phyloP scores from a whole-genome alignment of 1,140 invertebrate species.

The Drosophila persimilis region DNA sequence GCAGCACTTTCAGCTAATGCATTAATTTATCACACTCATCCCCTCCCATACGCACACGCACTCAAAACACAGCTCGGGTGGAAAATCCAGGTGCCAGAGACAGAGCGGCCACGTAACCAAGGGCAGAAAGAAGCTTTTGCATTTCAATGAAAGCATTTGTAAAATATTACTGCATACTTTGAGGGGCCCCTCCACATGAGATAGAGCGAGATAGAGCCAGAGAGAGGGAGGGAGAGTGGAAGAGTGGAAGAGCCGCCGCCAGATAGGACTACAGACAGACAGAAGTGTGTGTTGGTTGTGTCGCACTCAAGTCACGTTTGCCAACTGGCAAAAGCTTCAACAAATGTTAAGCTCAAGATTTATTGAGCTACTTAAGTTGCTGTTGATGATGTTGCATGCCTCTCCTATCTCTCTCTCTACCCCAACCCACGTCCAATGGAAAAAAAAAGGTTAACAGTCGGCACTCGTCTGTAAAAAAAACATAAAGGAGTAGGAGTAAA shows the following conservation, averaged over 20 bases:
- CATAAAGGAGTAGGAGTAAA: neutral
- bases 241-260: neutral
- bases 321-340: constrained; percentile 65
- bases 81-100: constrained; percentile 42
- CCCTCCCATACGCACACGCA: neutral
- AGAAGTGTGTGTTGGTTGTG: constrained; percentile 21
- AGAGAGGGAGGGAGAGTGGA: neutral
- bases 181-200: constrained; percentile 25
- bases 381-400: constrained; percentile 65
- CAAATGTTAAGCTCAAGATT: constrained; percentile 79
- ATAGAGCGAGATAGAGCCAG: neutral
- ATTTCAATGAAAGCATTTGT: constrained; percentile 63
- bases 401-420: neutral
- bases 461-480: constrained; percentile 12
- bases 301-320: constrained; percentile 73
- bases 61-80: neutral
- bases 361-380: constrained; percentile 77
- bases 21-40: constrained; percentile 48
- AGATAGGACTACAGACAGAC: constrained; percentile 11
- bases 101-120: constrained; percentile 45
- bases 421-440: constrained; percentile 2
- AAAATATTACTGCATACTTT: constrained; percentile 66
- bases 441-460: constrained; percentile 50
- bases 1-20: constrained; percentile 43
- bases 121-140: constrained; percentile 56